These are phyloP conservation scores for Busseola fusca DNA, from an alignment of 2,888 invertebrate genomes.

Conservation along the genomic window DNA sequence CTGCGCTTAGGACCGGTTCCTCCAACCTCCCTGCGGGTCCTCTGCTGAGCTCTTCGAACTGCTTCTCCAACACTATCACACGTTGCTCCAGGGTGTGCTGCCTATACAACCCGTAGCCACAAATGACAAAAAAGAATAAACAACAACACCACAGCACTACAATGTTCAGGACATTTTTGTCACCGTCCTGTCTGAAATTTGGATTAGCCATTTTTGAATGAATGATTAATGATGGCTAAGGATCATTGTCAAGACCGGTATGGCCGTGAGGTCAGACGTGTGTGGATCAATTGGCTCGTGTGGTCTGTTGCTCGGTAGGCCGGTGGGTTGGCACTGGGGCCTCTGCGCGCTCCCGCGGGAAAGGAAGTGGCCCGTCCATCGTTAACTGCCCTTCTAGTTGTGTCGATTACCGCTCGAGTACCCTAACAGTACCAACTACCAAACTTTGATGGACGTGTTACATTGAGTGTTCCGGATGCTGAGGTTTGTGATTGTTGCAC, in stretches of 20 bases:
- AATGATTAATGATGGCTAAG: slow-evolving; percentile 53
- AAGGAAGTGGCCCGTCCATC: slow-evolving; percentile 84
- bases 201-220: slow-evolving; percentile 74
- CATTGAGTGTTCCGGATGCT: slow-evolving; percentile 78
- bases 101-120: slow-evolving; percentile 80
- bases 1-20: slow-evolving; percentile 52
- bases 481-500: slow-evolving; percentile 67
- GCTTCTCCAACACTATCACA: slow-evolving; percentile 77
- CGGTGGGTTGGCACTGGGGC: slow-evolving; percentile 66
- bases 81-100: slow-evolving; percentile 82
- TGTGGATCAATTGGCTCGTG: slow-evolving; percentile 56
- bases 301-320: slow-evolving; percentile 57
- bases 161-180: slow-evolving; percentile 76
- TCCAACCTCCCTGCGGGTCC: slow-evolving; percentile 51
- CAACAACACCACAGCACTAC: slow-evolving; percentile 84
- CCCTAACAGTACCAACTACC: slow-evolving; percentile 72
- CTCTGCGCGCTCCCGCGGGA: slow-evolving; percentile 79
- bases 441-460: slow-evolving; percentile 86
- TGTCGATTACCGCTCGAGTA: slow-evolving; percentile 83
- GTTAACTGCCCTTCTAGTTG: slow-evolving; percentile 87
- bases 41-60: slow-evolving; percentile 67
- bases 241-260: slow-evolving; percentile 69
- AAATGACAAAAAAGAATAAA: slow-evolving; percentile 78
- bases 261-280: slow-evolving; percentile 62
- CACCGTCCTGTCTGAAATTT: slow-evolving; percentile 70